phyloP scores from a whole-genome alignment of 2,888 invertebrate genomes.

The Apamea sordens region DNA sequence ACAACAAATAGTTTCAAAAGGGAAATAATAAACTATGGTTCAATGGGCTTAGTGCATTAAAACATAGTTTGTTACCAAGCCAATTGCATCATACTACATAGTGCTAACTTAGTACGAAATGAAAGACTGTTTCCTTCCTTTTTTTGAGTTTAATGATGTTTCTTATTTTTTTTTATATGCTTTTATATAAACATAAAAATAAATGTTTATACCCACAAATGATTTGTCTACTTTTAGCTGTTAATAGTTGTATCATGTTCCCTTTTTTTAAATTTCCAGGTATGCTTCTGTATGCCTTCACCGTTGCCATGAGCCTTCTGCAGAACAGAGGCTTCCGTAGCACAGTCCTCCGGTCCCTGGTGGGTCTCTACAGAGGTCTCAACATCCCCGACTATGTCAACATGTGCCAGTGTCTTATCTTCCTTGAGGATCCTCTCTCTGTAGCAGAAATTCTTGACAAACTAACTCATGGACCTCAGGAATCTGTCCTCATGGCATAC shows the following conservation, averaged over 20 bases:
- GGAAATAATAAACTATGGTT: not conserved
- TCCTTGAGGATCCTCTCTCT: slow-evolving; percentile 97
- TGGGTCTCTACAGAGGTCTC: slow-evolving; percentile 96
- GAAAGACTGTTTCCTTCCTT: not conserved
- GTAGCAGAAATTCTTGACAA: slow-evolving; percentile 98
- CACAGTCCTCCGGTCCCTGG: slow-evolving; percentile 96
- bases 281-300: slow-evolving; percentile 98
- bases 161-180: not conserved
- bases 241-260: not conserved
- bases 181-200: too few species aligned
- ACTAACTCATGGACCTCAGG: slow-evolving; percentile 94
- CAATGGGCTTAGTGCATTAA: not conserved
- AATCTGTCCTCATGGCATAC: slow-evolving; percentile 98
- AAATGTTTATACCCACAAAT: not conserved
- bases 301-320: slow-evolving; percentile 98
- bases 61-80: not conserved
- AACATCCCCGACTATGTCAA: slow-evolving; percentile 99
- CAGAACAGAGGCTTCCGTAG: slow-evolving; percentile 98
- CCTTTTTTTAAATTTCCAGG: slow-evolving; percentile 79
- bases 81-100: not conserved
- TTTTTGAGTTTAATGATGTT: not conserved
- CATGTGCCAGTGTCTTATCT: slow-evolving; percentile 99
- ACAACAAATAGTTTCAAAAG: not conserved
- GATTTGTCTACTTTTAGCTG: not conserved
- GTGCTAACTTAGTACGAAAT: not conserved